phyloP scores from a whole-genome alignment of 1,140 invertebrate genomes.

The Thaumetopoea pityocampa region DNA sequence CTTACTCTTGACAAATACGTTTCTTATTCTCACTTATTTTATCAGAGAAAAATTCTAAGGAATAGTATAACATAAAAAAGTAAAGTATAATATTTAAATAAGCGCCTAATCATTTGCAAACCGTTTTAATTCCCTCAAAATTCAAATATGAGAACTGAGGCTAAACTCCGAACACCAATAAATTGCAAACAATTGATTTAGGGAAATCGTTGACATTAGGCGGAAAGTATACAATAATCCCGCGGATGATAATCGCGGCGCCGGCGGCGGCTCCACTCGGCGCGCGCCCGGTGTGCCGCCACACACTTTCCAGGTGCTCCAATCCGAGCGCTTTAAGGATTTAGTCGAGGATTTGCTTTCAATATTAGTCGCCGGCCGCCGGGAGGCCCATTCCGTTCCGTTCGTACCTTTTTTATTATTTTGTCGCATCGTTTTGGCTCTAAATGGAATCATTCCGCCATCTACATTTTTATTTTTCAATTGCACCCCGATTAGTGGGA shows the following conservation, averaged over 20 bases:
- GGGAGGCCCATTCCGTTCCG: slow-evolving; percentile 63
- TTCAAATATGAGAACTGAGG: slow-evolving; percentile 36
- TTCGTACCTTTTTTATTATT: slow-evolving; percentile 74
- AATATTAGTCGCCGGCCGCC: slow-evolving; percentile 74
- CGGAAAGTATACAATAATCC: slow-evolving; percentile 72
- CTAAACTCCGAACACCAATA: slow-evolving; percentile 48
- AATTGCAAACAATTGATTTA: slow-evolving; percentile 64
- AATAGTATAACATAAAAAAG: too few species aligned
- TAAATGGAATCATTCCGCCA: slow-evolving; percentile 74
- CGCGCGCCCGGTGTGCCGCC: slow-evolving; percentile 34
- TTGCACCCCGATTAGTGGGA: slow-evolving; percentile 75
- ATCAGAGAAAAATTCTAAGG: too few species aligned
- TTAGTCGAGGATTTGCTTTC: slow-evolving; percentile 77
- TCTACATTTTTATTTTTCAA: slow-evolving; percentile 78
- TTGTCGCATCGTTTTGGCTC: slow-evolving; percentile 74
- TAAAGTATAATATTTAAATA: too few species aligned
- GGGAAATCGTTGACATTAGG: slow-evolving; percentile 58
- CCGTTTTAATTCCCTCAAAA: slow-evolving; percentile 36
- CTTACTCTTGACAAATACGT: too few species aligned
- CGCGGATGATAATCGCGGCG: slow-evolving; percentile 64
- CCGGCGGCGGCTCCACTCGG: slow-evolving; percentile 17
- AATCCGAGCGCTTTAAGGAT: slow-evolving; percentile 75
- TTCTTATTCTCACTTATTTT: too few species aligned
- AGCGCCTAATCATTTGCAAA: too few species aligned
- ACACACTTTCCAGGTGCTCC: slow-evolving; percentile 73